Percentiles rank a stretch among this genome's conserved stretches.
These are phyloP conservation scores for Paralichthys olivaceus DNA, from an alignment of 2,113 vertebrate genomes.

Conservation along the genomic window DNA sequence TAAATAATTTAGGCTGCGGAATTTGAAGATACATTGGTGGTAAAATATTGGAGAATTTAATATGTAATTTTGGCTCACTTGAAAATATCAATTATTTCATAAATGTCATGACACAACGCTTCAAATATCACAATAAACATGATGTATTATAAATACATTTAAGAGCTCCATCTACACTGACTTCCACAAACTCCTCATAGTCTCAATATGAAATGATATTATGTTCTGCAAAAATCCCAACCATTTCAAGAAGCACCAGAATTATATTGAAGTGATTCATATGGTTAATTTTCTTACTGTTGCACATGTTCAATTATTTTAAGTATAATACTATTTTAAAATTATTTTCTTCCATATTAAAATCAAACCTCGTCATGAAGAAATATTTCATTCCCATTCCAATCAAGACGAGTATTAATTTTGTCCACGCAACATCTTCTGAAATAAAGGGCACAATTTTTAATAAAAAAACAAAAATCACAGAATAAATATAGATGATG, in stretches of 20 bases:
- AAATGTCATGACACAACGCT: background rate
- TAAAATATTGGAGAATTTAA: background rate
- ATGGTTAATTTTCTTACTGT: background rate
- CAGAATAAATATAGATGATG: slow-evolving; percentile 1
- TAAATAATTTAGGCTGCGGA: background rate
- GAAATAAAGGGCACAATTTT: background rate
- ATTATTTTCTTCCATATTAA: too few species aligned
- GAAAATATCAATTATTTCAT: background rate
- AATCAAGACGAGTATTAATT: background rate
- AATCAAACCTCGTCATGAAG: background rate
- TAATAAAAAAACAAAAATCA: background rate
- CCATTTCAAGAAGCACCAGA: too few species aligned
- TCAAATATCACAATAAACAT: background rate
- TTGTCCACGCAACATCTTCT: background rate
- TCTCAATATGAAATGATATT: background rate
- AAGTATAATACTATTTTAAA: too few species aligned
- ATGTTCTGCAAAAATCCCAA: background rate
- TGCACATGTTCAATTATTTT: background rate
- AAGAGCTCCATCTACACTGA: too few species aligned
- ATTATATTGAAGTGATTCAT: background rate
- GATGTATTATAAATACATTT: background rate
- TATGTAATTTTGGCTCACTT: background rate
- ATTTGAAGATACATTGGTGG: background rate
- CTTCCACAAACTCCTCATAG: background rate
- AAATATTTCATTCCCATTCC: background rate